phyloP scores from a whole-genome alignment of 2,797 vertebrate genomes.

The Argya squamiceps region DNA sequence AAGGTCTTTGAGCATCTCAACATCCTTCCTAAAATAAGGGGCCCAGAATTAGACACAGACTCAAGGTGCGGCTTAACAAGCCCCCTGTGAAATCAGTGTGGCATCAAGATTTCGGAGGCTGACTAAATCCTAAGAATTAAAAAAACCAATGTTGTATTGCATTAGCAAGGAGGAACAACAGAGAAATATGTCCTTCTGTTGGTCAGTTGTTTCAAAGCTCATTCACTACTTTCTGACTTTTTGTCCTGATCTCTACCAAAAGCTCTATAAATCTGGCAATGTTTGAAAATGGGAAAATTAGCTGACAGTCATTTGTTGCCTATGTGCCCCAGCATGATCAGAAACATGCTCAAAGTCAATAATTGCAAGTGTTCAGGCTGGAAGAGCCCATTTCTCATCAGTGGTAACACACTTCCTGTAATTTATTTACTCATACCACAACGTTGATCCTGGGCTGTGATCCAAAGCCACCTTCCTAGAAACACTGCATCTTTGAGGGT shows the following conservation, averaged over 20 bases:
- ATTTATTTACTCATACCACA: not conserved
- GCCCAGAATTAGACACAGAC: not conserved
- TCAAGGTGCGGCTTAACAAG: not conserved
- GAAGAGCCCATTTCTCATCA: not conserved
- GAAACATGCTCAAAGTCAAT: not conserved
- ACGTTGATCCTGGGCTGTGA: not conserved
- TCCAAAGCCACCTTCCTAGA: not conserved
- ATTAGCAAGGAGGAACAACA: not conserved
- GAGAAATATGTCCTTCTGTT: not conserved
- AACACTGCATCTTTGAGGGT: not conserved
- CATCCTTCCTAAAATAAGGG: not conserved
- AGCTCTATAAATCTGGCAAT: not conserved
- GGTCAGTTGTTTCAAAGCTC: not conserved
- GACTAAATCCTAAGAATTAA: not conserved
- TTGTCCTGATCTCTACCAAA: not conserved
- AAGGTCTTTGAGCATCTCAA: not conserved
- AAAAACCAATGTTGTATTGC: not conserved
- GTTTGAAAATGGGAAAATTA: not conserved
- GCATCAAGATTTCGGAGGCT: not conserved
- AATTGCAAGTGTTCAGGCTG: not conserved
- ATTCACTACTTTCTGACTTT: not conserved
- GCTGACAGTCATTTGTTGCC: fast-evolving
- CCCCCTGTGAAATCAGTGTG: not conserved
- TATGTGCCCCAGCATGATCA: not conserved
- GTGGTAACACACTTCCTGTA: not conserved